Percentiles rank a stretch among this genome's conserved stretches.
Evolutionary conservation across 2,113 vertebrate genomes (phyloP).

Genomic region (Cyanoderma ruficeps): DNA sequence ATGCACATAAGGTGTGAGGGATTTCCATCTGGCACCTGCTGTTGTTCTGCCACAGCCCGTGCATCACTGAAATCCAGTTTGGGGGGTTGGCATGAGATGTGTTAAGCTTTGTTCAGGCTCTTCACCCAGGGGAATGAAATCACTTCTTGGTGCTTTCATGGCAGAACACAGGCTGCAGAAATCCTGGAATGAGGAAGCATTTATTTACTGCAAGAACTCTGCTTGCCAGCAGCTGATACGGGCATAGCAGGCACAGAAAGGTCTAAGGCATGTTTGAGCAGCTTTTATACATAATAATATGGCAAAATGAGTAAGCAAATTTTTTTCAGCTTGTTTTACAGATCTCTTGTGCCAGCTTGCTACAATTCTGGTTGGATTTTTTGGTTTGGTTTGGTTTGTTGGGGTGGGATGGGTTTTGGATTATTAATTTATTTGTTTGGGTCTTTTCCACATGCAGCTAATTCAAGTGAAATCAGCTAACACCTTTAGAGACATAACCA

Average conservation of each 20-base stretch:
- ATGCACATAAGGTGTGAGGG: neutral
- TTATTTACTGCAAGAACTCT: neutral
- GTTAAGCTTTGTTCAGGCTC: neutral
- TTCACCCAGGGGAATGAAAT: neutral
- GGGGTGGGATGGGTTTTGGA: accelerated
- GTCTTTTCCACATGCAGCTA: neutral
- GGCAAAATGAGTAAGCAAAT: neutral
- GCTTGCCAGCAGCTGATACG: neutral
- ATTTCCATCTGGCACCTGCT: neutral
- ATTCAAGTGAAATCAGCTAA: neutral
- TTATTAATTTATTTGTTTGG: neutral
- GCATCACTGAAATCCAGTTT: neutral
- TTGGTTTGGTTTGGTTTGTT: neutral
- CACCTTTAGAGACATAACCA: neutral
- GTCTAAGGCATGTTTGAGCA: neutral
- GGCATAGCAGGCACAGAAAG: neutral
- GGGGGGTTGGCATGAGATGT: neutral
- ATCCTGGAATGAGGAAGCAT: neutral
- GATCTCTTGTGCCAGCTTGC: neutral
- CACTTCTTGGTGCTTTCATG: neutral
- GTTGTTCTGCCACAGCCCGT: neutral
- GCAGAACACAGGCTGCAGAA: neutral
- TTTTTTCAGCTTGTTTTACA: neutral
- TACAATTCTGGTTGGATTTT: neutral
- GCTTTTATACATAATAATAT: neutral